phyloP scores from a whole-genome alignment of 2,797 vertebrate genomes.

The Telmatherina bonti region DNA sequence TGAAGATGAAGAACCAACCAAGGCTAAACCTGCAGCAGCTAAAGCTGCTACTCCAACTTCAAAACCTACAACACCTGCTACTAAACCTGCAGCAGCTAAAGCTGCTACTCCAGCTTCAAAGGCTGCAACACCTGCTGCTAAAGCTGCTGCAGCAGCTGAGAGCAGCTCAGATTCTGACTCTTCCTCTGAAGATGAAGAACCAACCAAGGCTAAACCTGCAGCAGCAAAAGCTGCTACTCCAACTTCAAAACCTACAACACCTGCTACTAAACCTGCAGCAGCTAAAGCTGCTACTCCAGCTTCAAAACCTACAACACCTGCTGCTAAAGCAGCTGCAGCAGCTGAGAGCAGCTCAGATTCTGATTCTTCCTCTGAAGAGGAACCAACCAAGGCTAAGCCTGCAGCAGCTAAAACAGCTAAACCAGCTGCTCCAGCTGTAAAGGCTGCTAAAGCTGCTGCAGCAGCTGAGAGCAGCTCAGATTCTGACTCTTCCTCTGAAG shows the following conservation, averaged over 20 bases:
- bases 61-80: conserved; percentile 1
- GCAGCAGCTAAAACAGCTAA: conserved; percentile 45
- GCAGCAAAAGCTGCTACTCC: conserved; percentile 22
- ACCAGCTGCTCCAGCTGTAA: neutral
- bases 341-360: conserved; percentile 55
- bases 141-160: conserved; percentile 35
- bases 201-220: conserved; percentile 31
- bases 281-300: conserved; percentile 24
- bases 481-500: conserved; percentile 65
- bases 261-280: conserved; percentile 24
- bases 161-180: conserved; percentile 44
- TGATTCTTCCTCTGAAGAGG: conserved; percentile 75
- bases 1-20: conserved; percentile 66
- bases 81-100: too few relatives aligned
- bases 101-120: too few relatives aligned
- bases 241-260: conserved; percentile 21
- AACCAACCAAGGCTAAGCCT: conserved; percentile 47
- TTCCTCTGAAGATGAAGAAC: conserved; percentile 61
- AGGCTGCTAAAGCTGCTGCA: conserved; percentile 4
- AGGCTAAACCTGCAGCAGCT: conserved; percentile 43
- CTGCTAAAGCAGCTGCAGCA: conserved; percentile 40
- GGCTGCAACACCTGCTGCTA: neutral
- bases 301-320: conserved; percentile 21
- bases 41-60: conserved; percentile 45
- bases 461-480: conserved; percentile 42